These are phyloP conservation scores for Oreotrochilus melanogaster DNA, from an alignment of 2,113 vertebrate genomes.

Conservation along the genomic window DNA sequence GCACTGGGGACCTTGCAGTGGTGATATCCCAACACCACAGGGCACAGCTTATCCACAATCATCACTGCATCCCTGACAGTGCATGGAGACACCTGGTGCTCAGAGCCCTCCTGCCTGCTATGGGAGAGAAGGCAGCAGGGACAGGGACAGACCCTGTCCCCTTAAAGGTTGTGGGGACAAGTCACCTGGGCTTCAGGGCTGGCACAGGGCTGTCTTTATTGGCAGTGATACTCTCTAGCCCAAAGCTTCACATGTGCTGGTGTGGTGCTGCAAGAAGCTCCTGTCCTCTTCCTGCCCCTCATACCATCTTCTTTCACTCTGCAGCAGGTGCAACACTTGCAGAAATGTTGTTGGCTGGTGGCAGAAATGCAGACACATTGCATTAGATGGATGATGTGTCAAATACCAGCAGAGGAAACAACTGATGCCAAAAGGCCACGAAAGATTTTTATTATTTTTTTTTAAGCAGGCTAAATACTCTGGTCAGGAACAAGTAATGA, in stretches of 20 bases:
- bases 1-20: neutral
- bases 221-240: neutral
- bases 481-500: neutral
- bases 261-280: neutral
- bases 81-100: neutral
- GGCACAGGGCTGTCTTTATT: neutral
- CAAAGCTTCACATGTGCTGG: neutral
- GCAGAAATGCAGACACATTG: neutral
- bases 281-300: accelerated
- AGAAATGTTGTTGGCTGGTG: accelerated
- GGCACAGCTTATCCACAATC: neutral
- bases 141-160: neutral
- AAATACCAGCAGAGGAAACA: neutral
- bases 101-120: neutral
- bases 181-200: neutral
- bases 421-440: neutral
- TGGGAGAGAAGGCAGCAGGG: neutral
- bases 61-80: neutral
- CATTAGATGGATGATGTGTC: neutral
- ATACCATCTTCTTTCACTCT: neutral
- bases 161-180: neutral
- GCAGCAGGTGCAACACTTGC: neutral
- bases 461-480: conserved; percentile 32
- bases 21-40: neutral
- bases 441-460: neutral